Conservation (phyloP, 2,113 vertebrate species). For the Pyrgilauda ruficollis region DNA sequence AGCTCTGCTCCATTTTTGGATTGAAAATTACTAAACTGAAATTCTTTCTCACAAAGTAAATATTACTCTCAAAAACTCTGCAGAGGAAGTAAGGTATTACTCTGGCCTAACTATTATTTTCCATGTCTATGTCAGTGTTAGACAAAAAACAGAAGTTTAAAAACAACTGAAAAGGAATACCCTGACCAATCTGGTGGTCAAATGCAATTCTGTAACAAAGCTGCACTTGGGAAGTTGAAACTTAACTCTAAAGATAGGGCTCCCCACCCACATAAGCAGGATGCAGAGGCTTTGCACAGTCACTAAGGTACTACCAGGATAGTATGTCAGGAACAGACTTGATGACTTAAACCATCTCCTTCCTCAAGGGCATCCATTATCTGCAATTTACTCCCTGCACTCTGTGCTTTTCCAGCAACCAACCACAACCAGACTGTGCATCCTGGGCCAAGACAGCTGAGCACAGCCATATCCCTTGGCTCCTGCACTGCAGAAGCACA, state of each 20-base stretch:
- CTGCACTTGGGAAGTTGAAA: neutral
- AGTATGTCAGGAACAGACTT: neutral
- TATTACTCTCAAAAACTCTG: neutral
- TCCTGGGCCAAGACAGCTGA: neutral
- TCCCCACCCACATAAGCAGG: slow-evolving; percentile 12
- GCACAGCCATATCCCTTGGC: neutral
- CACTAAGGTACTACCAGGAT: neutral
- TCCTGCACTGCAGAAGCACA: neutral
- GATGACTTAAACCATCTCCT: neutral
- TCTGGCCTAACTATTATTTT: neutral
- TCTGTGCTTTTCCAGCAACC: neutral
- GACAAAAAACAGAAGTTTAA: neutral
- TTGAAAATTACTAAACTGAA: neutral
- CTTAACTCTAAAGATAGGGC: neutral
- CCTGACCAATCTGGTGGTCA: neutral
- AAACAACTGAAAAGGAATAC: neutral
- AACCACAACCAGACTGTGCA: neutral
- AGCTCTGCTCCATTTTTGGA: neutral
- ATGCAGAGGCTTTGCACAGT: neutral
- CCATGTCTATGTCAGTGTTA: neutral
- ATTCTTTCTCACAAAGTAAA: neutral
- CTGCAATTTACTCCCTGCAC: neutral
- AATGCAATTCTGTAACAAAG: neutral
- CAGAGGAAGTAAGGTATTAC: neutral
- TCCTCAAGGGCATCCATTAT: neutral